Percentiles rank a stretch among this genome's conserved stretches.
Evolutionary conservation across 1,140 invertebrate genomes (phyloP).

Genomic region (Ceratosolen solmsi): DNA sequence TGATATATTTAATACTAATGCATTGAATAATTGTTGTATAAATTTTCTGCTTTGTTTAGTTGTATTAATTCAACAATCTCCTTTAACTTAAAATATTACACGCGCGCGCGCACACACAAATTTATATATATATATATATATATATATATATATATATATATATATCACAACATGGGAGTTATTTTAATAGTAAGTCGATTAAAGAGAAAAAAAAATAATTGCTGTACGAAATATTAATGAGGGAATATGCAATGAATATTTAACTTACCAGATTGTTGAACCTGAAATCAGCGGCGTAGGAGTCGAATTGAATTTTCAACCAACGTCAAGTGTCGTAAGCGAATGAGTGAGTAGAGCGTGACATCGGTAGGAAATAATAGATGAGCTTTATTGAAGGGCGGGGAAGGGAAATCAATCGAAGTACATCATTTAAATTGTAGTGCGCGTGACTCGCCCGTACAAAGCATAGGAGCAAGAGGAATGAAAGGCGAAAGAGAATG

Average conservation of each 20-base stretch:
- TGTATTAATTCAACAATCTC: no score
- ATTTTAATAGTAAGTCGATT: no score
- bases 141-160: no score
- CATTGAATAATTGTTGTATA: background rate
- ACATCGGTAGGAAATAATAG: constrained; percentile 9
- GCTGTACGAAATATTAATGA: background rate
- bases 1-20: background rate
- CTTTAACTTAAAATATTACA: no score
- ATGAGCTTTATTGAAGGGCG: constrained; percentile 25
- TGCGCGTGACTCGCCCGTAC: background rate
- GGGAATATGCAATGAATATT: background rate
- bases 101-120: no score
- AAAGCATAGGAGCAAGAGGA: background rate
- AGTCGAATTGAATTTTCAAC: background rate
- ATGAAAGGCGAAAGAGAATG: background rate
- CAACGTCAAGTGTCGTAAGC: background rate
- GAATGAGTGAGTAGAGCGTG: background rate
- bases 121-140: no score
- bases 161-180: no score
- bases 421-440: constrained; percentile 42
- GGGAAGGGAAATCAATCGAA: constrained; percentile 49
- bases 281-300: background rate
- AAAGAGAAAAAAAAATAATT: no score
- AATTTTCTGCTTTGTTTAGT: background rate
- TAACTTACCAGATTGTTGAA: background rate